phyloP scores from a whole-genome alignment of 2,797 vertebrate species.

The Zonotrichia albicollis region DNA sequence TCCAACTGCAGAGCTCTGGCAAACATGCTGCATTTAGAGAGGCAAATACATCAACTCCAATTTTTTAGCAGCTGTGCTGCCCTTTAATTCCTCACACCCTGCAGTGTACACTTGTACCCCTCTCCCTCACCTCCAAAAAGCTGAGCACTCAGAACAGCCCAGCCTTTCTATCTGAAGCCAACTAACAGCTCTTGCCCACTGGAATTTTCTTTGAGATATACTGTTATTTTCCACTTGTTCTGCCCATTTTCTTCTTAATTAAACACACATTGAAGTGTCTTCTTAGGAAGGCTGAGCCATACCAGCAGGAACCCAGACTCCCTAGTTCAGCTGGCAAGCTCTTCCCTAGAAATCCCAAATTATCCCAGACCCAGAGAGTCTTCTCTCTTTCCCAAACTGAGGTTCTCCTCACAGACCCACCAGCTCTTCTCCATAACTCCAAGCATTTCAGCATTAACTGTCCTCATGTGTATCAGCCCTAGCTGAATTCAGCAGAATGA shows the following conservation, averaged over 20 bases:
- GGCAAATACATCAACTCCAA: slow-evolving; percentile 44
- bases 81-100: slow-evolving; percentile 21
- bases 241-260: slow-evolving; percentile 36
- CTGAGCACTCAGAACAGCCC: neutral
- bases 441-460: neutral
- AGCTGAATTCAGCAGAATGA: neutral
- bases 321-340: neutral
- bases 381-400: neutral
- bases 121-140: neutral
- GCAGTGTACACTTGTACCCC: neutral
- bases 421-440: neutral
- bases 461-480: neutral
- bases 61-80: slow-evolving; percentile 29
- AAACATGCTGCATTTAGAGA: slow-evolving; percentile 14
- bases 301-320: neutral
- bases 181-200: slow-evolving; percentile 18
- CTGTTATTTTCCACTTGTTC: slow-evolving; percentile 54
- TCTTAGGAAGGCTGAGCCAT: neutral
- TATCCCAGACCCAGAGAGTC: neutral
- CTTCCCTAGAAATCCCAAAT: neutral
- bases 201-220: slow-evolving; percentile 14
- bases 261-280: slow-evolving; percentile 26
- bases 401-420: neutral
- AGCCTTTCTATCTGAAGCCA: neutral
- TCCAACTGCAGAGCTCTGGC: slow-evolving; percentile 34